A percentile compares a stretch with the other conserved stretches of the same genome.
Evolutionary conservation across 2,888 invertebrate genomes (phyloP).

Genomic region (Drosophila conformis): DNA sequence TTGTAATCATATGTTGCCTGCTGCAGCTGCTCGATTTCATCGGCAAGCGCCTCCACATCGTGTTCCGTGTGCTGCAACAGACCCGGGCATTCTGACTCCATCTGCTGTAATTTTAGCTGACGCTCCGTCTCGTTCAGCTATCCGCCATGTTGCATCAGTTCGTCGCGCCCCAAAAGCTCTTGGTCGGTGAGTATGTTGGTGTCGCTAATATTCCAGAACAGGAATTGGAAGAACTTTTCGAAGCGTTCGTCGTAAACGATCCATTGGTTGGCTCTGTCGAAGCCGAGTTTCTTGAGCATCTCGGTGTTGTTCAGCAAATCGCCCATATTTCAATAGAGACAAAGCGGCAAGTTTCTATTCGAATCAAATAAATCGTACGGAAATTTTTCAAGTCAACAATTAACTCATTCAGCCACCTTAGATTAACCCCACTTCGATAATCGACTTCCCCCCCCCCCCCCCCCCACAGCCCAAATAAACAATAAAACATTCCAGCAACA

Average conservation of each 20-base stretch:
- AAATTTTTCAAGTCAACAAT: slow-evolving; percentile 13
- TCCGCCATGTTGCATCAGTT: slow-evolving; percentile 61
- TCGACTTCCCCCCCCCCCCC: slow-evolving; percentile 23
- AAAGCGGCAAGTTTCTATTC: not conserved
- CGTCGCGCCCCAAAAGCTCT: slow-evolving; percentile 76
- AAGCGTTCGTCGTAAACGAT: slow-evolving; percentile 83
- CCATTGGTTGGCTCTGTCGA: slow-evolving; percentile 83
- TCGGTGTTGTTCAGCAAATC: slow-evolving; percentile 78
- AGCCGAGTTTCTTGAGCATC: slow-evolving; percentile 81
- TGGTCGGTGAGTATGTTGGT: slow-evolving; percentile 80
- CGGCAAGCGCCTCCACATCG: slow-evolving; percentile 62
- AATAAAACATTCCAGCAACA: slow-evolving; percentile 41
- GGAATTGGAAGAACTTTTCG: slow-evolving; percentile 81
- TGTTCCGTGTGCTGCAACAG: slow-evolving; percentile 66
- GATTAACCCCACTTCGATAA: slow-evolving; percentile 45
- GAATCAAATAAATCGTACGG: slow-evolving; percentile 31
- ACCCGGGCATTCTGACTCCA: slow-evolving; percentile 76
- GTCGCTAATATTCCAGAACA: slow-evolving; percentile 80
- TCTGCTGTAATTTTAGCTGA: slow-evolving; percentile 56
- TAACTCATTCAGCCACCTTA: slow-evolving; percentile 44
- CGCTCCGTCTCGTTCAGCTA: slow-evolving; percentile 65
- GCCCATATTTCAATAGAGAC: slow-evolving; percentile 63
- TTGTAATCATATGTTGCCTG: slow-evolving; percentile 67
- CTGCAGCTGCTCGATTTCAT: slow-evolving; percentile 61
- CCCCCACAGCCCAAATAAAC: slow-evolving; percentile 18